Conservation (phyloP, 2,888 invertebrate genomes). For the Drosophila macrospina region DNA sequence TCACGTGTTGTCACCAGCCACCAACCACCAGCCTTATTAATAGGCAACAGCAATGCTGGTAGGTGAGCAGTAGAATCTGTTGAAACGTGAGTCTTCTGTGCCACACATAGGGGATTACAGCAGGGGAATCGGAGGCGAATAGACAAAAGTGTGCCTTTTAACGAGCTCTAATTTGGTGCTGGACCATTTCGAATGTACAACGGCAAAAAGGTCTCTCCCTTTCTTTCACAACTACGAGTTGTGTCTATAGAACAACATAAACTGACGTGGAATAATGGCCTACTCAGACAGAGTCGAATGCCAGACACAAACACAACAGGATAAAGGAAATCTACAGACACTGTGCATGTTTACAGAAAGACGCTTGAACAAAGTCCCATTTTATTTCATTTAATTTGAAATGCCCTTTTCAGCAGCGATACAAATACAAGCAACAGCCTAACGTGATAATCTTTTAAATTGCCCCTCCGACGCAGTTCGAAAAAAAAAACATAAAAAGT, state of each 20-base stretch:
- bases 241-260: conserved; percentile 59
- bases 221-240: conserved; percentile 33
- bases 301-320: conserved; percentile 28
- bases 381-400: conserved; percentile 50
- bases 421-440: conserved; percentile 54
- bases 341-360: conserved; percentile 56
- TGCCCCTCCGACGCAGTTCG: conserved; percentile 52
- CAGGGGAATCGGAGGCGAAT: conserved; percentile 21
- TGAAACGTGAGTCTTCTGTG: conserved; percentile 67
- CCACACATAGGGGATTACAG: conserved; percentile 47
- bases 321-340: conserved; percentile 43
- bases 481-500: conserved; percentile 47
- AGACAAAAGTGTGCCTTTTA: conserved; percentile 77
- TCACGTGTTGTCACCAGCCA: conserved; percentile 83
- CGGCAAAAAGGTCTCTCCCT: conserved; percentile 50
- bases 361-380: conserved; percentile 50
- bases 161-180: conserved; percentile 78
- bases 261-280: conserved; percentile 55
- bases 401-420: conserved; percentile 56
- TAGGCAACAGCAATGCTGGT: conserved; percentile 56
- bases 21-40: conserved; percentile 81
- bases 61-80: conserved; percentile 65
- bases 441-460: conserved; percentile 83
- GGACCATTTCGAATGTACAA: conserved; percentile 58
- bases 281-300: conserved; percentile 56